Evolutionary conservation across 2,888 invertebrate genomes (phyloP), one percentile per base, ranked within the genome.

Genomic region (Cosmorhoe ocellata): DNA sequence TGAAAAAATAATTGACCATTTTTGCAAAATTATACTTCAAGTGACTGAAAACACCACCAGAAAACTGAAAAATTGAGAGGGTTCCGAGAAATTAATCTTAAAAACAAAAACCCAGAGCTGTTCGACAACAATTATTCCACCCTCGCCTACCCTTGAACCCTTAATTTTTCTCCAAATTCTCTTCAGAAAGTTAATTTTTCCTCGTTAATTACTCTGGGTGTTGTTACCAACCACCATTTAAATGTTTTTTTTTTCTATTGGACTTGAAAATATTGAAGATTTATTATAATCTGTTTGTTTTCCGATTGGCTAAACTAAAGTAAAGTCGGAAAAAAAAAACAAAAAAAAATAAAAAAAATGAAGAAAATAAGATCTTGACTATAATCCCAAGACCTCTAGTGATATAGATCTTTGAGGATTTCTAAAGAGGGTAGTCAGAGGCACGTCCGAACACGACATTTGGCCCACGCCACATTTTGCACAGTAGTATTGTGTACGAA

Each of bases 151-250:
- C 26, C 26, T 3, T 42, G 51, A 61, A 59, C 65, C 65, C 59
- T 67, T 67, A 58, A 67, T 71, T 64, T 71, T 69, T 63, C 56
- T 44, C 44, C 44, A 43, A 69, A 68, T 49, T 62, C 64, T 50
- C 52, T 51, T 42, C 24, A 54, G 48, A 61, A 71, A 69, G 67
- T 70, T 61, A 64, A 61, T 71, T 72, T 69, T 67, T 66, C 58
- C 52, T 61, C 59, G 63, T 66, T 69, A 67, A 68, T 71, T 72
- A 62, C 69, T 67, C 61, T 56, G 55, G 42, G 51, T 38, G 28
- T 37, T 51, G 37, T 13, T 37, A 3, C 26, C 26, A 39, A 3
- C 26, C 26, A 39, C 36, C 38, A 33, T 39, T 56, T 60, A 44
- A 31, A 58, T 48, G 43, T 54, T 36, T 37, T 56, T 22, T 36